Evolutionary conservation across 2,113 vertebrate genomes (phyloP).

Genomic region (Sinocyclocheilus anshuiensis): DNA sequence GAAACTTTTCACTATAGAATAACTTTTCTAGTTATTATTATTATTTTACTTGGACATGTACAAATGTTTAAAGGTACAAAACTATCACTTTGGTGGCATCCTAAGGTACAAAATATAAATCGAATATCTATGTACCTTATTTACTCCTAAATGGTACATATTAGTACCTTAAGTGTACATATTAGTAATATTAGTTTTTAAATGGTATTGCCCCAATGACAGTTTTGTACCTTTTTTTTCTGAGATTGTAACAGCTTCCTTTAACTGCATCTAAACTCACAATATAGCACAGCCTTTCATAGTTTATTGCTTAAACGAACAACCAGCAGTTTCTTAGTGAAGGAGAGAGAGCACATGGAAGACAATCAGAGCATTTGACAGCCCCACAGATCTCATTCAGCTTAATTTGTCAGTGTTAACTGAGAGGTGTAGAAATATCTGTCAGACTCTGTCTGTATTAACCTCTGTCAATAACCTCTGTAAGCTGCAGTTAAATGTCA

Average conservation of each 20-base stretch:
- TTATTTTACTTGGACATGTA: too few relatives aligned
- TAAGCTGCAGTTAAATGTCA: slow-evolving; percentile 50
- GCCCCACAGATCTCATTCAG: background rate
- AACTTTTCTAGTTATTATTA: too few relatives aligned
- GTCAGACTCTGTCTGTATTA: background rate
- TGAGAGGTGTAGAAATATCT: background rate
- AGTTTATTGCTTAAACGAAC: background rate
- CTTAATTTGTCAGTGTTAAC: slow-evolving; percentile 40
- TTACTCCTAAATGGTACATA: too few relatives aligned
- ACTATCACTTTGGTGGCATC: too few relatives aligned
- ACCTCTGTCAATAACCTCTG: background rate
- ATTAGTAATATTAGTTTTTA: too few relatives aligned
- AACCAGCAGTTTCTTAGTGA: slow-evolving; percentile 15
- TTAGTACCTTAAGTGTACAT: too few relatives aligned
- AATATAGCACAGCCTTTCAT: background rate
- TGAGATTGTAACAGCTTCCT: background rate
- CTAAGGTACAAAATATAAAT: too few relatives aligned
- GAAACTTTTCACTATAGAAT: too few relatives aligned
- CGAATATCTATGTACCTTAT: too few relatives aligned
- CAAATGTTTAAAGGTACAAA: too few relatives aligned
- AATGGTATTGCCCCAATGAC: too few relatives aligned
- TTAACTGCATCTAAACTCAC: background rate
- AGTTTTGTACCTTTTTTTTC: too few relatives aligned
- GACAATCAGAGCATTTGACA: background rate
- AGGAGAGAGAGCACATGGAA: slow-evolving; percentile 5